Evolutionary conservation across 2,113 vertebrate species (phyloP).

Genomic region (Abramis brama): DNA sequence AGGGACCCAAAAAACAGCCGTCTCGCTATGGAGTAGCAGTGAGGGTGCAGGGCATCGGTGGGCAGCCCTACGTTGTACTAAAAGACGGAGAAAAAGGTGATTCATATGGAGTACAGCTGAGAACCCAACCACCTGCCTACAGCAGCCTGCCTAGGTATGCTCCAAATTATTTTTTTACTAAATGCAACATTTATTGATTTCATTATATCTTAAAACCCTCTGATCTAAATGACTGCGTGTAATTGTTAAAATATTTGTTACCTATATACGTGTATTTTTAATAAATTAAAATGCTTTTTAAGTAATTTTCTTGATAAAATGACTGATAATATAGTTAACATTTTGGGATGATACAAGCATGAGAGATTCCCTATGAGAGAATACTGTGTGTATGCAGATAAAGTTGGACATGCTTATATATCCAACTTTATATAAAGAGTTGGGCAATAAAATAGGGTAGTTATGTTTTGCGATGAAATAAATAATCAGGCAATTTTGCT

Average conservation of each 20-base stretch:
- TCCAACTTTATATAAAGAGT: too few species aligned
- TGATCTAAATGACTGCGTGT: neutral
- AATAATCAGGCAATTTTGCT: too few species aligned
- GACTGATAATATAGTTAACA: too few species aligned
- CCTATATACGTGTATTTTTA: neutral
- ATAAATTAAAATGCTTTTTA: neutral
- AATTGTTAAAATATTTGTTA: neutral
- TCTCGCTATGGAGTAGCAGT: conserved; percentile 90
- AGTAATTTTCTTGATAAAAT: too few species aligned
- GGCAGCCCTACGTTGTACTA: conserved; percentile 93
- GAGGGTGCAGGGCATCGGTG: conserved; percentile 90
- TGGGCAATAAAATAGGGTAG: too few species aligned
- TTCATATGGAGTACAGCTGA: conserved; percentile 88
- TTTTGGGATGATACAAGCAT: too few species aligned
- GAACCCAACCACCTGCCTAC: conserved; percentile 69
- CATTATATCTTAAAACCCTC: neutral
- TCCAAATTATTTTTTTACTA: neutral
- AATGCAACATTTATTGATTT: neutral
- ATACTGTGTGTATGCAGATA: too few species aligned
- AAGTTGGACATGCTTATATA: too few species aligned
- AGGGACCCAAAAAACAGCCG: conserved; percentile 48
- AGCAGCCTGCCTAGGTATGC: conserved; percentile 63
- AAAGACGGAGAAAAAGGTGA: conserved; percentile 88
- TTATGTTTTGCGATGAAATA: too few species aligned
- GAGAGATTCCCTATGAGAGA: too few species aligned